Evolutionary conservation across 2,888 invertebrate species (phyloP), one percentile per base, ranked within the genome.

Genomic region (Argyresthia albistria): DNA sequence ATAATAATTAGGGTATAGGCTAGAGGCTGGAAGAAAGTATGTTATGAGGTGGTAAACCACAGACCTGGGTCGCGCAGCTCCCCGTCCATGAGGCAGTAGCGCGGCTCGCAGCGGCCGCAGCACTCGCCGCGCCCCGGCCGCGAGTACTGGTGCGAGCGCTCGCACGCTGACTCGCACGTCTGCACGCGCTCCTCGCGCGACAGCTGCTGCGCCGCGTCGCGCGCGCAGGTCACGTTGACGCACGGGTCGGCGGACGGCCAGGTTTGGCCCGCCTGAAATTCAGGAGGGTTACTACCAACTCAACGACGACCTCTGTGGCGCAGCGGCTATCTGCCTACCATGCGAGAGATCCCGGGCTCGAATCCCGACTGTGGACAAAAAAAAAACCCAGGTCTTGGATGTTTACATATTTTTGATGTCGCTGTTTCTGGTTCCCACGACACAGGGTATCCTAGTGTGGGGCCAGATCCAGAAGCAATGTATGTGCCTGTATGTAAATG

Each of bases 51-150:
- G 2, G 12, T 4, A 12, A 8, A 12, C n/a, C 8, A 39, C 65
- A 61, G 2, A 83, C 89, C 90, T 0, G 90, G 82, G 25, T 77
- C 61, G 47, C 88, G 82, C 0, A 90, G 59, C 0, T 73, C 65
- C 0, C 87, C 88, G 0, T 81, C 89, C 1, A 88, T 70, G 0
- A 91, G 66, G 54, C 93, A 93, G 16, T 84, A 78, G 0, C 76
- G 75, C 67, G 91, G 91, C 42, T 81, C 75, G 59, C 93, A 93
- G 46, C 77, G 82, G 0, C 93, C 93, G 61, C 93, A 93, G 71
- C 93, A 93, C 14, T 67, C 67, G 0, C 66, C 73, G 0, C 61
- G 63, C 1, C 87, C 66, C 0, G 81, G 73, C 49, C 55, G 52
- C 16, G 51, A 59, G 61, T 93, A 93, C 51, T 70, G 70, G 78